phyloP scores from a whole-genome alignment of 1,140 invertebrate genomes.

The Calosoma granatense region DNA sequence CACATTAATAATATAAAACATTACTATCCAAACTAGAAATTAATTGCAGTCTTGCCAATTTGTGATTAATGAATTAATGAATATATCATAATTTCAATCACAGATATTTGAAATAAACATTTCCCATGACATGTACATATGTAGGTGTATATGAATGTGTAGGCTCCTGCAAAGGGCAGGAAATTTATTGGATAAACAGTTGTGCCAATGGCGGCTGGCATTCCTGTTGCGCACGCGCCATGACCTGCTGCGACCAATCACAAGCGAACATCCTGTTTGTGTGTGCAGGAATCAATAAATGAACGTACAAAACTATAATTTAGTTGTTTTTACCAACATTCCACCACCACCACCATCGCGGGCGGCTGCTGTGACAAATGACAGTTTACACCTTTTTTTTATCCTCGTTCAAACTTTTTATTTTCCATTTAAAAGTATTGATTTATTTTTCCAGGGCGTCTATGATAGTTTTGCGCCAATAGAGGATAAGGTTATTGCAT shows the following conservation, averaged over 20 bases:
- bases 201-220: slow-evolving; percentile 15
- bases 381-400: too few relatives aligned
- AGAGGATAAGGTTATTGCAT: too few relatives aligned
- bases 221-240: slow-evolving; percentile 13
- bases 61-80: not conserved
- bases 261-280: too few relatives aligned
- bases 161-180: not conserved
- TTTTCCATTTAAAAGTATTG: too few relatives aligned
- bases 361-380: too few relatives aligned
- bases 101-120: not conserved
- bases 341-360: too few relatives aligned
- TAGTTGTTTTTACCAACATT: slow-evolving; percentile 4
- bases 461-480: too few relatives aligned
- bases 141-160: not conserved
- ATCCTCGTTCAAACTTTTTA: too few relatives aligned
- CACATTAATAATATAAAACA: too few relatives aligned
- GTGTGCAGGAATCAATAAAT: not conserved
- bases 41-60: not conserved
- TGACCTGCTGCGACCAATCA: slow-evolving; percentile 21
- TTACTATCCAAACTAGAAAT: not conserved
- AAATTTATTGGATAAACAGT: slow-evolving; percentile 9
- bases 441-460: too few relatives aligned
- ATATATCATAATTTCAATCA: not conserved
- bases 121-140: too few relatives aligned
- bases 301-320: not conserved